A percentile compares a stretch with the other conserved stretches of the same genome.
Conservation (phyloP, 1,140 invertebrate genomes). For the Aphaenogaster rudis region DNA sequence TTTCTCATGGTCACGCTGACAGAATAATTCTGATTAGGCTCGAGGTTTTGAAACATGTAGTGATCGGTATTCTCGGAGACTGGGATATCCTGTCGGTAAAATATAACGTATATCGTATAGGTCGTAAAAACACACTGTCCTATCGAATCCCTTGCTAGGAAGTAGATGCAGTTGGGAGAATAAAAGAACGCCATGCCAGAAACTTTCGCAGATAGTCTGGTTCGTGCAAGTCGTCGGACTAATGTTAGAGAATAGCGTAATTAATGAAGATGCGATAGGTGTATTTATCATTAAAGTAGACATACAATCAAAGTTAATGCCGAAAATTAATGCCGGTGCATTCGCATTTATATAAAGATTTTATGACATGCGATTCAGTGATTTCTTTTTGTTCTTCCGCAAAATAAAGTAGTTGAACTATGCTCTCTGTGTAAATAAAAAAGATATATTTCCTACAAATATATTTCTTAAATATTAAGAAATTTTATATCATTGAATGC, state of each 20-base stretch:
- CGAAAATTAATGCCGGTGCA: neutral
- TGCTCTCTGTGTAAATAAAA: neutral
- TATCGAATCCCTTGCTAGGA: constrained; percentile 71
- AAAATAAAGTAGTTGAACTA: neutral
- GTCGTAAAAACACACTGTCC: neutral
- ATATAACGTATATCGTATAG: constrained; percentile 55
- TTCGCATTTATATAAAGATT: neutral
- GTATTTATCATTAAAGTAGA: constrained; percentile 9
- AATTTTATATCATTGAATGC: neutral
- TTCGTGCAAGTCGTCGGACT: constrained; percentile 78
- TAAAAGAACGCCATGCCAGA: constrained; percentile 85
- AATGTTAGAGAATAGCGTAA: constrained; percentile 41
- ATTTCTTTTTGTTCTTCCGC: neutral
- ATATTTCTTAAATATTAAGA: neutral
- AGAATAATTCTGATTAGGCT: constrained; percentile 92
- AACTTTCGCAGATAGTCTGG: constrained; percentile 78
- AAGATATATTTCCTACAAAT: too few species aligned
- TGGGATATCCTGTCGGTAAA: constrained; percentile 90
- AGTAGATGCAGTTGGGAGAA: constrained; percentile 43
- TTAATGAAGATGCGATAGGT: neutral
- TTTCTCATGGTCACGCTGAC: constrained; percentile 94
- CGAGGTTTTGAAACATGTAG: constrained; percentile 93
- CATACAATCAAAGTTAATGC: neutral
- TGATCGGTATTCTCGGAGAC: constrained; percentile 89
- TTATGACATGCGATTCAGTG: neutral